Evolutionary conservation across 2,113 vertebrate species (phyloP), one percentile per base, ranked within the genome.

Genomic region (Bujurquina vittata): DNA sequence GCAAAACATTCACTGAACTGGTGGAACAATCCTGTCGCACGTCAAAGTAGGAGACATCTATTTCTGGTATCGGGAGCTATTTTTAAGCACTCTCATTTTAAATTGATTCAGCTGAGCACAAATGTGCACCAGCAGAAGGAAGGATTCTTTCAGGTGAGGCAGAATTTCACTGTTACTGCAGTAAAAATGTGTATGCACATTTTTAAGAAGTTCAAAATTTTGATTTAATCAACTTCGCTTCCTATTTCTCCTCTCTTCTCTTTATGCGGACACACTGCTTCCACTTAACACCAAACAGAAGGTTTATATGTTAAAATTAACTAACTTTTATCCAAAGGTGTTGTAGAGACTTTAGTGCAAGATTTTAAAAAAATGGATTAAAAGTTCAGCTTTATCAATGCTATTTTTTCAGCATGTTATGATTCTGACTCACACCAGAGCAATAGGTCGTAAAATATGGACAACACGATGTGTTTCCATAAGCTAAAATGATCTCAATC

Each of bases 51-150:
- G 80, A 80, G 33, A 77, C 29, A 14, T 86, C 89, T 94, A 93
- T 93, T 93, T 91, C 63, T 87, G 77, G 88, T 17, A 74, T 76
- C 77, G 0, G 67, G 43, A 56, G 63, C 88, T 94, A 93, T 93
- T 93, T 94, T 89, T 93, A 77, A 29, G 31, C 33, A 58, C 72
- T 87, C 83, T 74, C 67, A 62, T 80, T 81, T 40, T 78, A 73
- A 87, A 89, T 87, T 60, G 57, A 88, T 89, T 84, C 84, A 81
- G 67, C 54, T 52, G 46, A 75, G 65, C 60, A 43, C 23, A 75
- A 84, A 88, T 75, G 72, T 83, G 73, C 75, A 67, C 22, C 3
- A 52, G 52, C 79, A 57, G 12, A 58, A 49, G 43, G 18, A 35
- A 60, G 14, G 17, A 83, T 76, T 81, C 29, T 78, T 58, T 81